Evolutionary conservation across 1,140 invertebrate genomes (phyloP).

Genomic region (Meteorus sp.): DNA sequence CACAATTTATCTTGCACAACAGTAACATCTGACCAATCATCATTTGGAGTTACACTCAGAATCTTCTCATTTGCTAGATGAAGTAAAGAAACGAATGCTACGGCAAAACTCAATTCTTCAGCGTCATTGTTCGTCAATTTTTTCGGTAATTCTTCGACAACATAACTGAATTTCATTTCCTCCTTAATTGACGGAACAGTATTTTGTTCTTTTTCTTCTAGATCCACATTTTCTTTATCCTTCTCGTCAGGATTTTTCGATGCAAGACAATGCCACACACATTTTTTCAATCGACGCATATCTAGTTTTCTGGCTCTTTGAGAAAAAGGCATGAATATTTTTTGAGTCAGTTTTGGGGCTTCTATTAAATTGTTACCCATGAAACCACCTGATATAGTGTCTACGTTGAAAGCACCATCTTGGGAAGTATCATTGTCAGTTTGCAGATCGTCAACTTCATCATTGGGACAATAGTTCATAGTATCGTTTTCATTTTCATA

Average conservation of each 20-base stretch:
- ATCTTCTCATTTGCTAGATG: conserved; percentile 79
- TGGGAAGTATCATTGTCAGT: conserved; percentile 48
- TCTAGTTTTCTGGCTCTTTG: conserved; percentile 78
- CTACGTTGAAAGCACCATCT: conserved; percentile 51
- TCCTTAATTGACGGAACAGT: conserved; percentile 13
- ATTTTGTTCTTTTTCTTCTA: conserved; percentile 43
- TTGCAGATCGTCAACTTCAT: conserved; percentile 45
- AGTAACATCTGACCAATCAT: conserved; percentile 35
- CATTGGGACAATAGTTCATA: conserved; percentile 54
- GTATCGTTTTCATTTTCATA: conserved; percentile 61
- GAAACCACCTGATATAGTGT: conserved; percentile 51
- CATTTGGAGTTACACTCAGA: conserved; percentile 31
- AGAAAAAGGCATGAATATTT: conserved; percentile 73
- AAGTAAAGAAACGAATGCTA: conserved; percentile 75
- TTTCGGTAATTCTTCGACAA: conserved; percentile 65
- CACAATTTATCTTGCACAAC: conserved; percentile 15
- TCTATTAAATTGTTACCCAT: conserved; percentile 63
- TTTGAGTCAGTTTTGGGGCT: conserved; percentile 59
- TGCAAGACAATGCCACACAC: conserved; percentile 68
- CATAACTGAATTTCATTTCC: conserved; percentile 52
- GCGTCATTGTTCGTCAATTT: conserved; percentile 64
- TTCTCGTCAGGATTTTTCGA: conserved; percentile 30
- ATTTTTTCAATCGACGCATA: conserved; percentile 74
- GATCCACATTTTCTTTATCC: conserved; percentile 39
- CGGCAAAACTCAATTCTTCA: conserved; percentile 73